These are phyloP conservation scores for Macroteleia sp. DNA, from an alignment of 2,888 invertebrate species.

Conservation along the genomic window DNA sequence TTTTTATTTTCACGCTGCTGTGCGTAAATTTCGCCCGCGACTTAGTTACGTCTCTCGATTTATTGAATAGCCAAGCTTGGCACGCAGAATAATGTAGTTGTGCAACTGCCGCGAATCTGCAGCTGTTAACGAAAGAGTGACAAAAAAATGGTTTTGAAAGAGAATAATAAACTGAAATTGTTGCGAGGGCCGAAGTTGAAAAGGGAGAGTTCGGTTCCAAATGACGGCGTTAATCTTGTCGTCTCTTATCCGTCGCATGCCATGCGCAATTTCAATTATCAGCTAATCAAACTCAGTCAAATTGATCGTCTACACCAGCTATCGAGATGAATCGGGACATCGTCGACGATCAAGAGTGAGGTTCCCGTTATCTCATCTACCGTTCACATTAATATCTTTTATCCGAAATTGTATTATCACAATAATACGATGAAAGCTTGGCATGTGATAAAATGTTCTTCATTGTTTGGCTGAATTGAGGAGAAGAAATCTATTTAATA, in stretches of 20 bases:
- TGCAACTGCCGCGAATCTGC: neutral
- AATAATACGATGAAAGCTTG: constrained; percentile 33
- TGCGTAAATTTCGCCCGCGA: constrained; percentile 26
- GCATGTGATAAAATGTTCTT: constrained; percentile 28
- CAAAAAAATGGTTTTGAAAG: neutral
- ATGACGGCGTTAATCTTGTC: constrained; percentile 23
- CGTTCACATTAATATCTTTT: constrained; percentile 66
- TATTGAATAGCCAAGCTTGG: constrained; percentile 31
- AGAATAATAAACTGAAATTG: neutral
- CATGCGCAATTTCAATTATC: constrained; percentile 71
- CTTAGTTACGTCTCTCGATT: constrained; percentile 30
- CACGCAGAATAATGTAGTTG: constrained; percentile 23
- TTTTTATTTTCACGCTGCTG: constrained; percentile 27
- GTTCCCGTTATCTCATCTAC: constrained; percentile 49
- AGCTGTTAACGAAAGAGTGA: neutral
- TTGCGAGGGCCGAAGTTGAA: neutral
- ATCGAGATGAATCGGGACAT: constrained; percentile 48
- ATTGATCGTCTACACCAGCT: constrained; percentile 68
- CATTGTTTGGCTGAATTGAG: constrained; percentile 34
- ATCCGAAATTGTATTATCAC: constrained; percentile 64
- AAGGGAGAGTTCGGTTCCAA: neutral
- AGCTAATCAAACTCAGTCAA: constrained; percentile 69
- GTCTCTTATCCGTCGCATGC: constrained; percentile 23
- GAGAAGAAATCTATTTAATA: constrained; percentile 25
- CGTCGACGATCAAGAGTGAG: constrained; percentile 54